These are phyloP conservation scores for Aspidapion aeneum DNA, from an alignment of 2,888 invertebrate genomes.

Conservation along the genomic window DNA sequence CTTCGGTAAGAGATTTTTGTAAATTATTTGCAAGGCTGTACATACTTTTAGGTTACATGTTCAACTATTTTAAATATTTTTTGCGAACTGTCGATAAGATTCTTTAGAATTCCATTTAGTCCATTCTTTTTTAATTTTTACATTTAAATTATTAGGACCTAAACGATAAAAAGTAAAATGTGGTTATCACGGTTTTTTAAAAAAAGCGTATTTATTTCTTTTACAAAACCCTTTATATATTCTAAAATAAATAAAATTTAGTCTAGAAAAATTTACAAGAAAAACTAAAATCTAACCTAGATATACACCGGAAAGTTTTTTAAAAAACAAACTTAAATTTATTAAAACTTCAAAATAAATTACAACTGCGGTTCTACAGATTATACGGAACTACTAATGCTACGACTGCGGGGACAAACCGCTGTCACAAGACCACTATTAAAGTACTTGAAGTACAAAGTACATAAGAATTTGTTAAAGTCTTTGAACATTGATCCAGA, in stretches of 20 bases:
- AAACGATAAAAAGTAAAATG: constrained; percentile 3
- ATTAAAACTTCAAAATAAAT: no score
- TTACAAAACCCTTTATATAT: not conserved
- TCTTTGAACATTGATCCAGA: no score
- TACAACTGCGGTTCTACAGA: no score
- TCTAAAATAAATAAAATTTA: constrained; percentile 1
- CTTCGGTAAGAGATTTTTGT: constrained; percentile 27
- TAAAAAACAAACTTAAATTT: no score
- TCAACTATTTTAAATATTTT: not conserved
- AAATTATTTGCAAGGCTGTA: constrained; percentile 27
- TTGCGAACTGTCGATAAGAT: constrained; percentile 21
- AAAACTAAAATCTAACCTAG: constrained; percentile 7
- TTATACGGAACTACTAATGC: no score
- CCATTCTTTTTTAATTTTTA: constrained; percentile 2
- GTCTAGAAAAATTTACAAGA: no score
- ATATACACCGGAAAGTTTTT: no score
- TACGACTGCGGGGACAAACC: no score
- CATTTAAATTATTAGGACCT: not conserved
- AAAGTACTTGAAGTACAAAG: no score
- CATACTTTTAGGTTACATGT: constrained; percentile 18
- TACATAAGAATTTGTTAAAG: no score
- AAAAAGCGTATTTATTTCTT: not conserved
- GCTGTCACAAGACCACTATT: no score
- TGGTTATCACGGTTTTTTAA: not conserved
- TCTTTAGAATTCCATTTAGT: not conserved